These are phyloP conservation scores for Tokudaia muenninki DNA, from an alignment of 2,797 vertebrate genomes.

Conservation along the genomic window DNA sequence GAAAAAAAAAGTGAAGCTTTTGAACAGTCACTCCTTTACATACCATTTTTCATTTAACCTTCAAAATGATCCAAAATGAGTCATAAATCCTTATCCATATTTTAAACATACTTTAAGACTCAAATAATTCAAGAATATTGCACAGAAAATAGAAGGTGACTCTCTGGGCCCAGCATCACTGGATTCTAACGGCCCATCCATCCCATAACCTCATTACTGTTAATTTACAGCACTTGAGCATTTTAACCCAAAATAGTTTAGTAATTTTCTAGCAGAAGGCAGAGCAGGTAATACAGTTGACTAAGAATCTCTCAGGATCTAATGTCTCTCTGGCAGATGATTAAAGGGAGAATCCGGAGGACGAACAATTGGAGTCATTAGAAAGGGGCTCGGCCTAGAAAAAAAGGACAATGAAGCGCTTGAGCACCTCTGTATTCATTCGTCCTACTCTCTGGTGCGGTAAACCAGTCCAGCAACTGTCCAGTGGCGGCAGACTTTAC, in stretches of 20 bases:
- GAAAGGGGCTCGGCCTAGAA: background rate
- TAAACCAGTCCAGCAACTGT: conserved; percentile 18
- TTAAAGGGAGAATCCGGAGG: background rate
- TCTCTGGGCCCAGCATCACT: background rate
- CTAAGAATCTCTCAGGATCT: background rate
- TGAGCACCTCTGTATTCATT: background rate
- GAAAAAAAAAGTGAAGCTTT: background rate
- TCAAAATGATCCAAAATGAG: conserved; percentile 19
- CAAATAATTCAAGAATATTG: conserved; percentile 11
- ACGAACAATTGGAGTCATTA: background rate
- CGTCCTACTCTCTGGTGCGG: background rate
- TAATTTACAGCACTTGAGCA: background rate
- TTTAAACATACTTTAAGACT: conserved; percentile 43
- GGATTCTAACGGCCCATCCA: background rate
- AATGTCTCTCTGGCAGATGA: background rate
- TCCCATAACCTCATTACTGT: background rate
- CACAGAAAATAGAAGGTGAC: background rate
- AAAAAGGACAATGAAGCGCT: background rate
- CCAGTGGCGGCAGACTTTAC: conserved; percentile 30
- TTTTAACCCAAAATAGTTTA: background rate
- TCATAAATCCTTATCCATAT: background rate
- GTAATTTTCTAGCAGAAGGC: background rate
- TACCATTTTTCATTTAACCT: background rate
- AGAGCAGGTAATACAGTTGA: background rate
- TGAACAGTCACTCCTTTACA: background rate